Base-by-base conservation (phyloP, 1,140 invertebrate species). In the Delia radicum region DNA sequence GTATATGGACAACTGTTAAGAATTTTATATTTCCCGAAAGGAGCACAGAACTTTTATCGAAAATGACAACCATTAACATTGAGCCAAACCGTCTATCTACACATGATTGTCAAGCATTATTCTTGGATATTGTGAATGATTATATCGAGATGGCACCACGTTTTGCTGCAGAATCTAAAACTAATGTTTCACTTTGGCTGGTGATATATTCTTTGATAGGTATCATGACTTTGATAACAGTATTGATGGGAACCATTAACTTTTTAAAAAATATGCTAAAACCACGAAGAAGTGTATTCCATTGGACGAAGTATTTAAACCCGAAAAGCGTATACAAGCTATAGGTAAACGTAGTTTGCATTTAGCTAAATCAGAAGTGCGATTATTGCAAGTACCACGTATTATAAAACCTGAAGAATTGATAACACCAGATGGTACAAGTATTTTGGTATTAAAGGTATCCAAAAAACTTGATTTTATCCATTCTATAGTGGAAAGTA, bases 21-120 rank as follows among this genome's bases (percentile, higher is more conserved):
- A 48, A 73, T n/a, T 76, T 76, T 42, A 73, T 76, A 6, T 76
- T 76, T 55, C 71, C 71, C 13, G 71, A 65, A 24, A 48, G 37
- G 3, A 29, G 37, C 10, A 76, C 71, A 31, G 71, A 61, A 27
- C 18, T 76, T 28, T 13, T 76, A 2, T 73, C 71, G 0, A 29
- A 76, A 21, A 74, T 74, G 13, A 33, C 74, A 31, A 72, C 75
- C 12, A 69, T 76, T 5, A 62, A 27, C n/a, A 55, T 76, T 18
- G 33, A 74, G 28, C 75, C 75, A 3, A 31, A 74, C 3, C 72
- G 37, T 26, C 42, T 76, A 8, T 55, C 62, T 1, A 1, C 33
- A 6, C 37, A 46, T 6, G 75, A 76, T 26, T 76, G 75, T 37
- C 27, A 74, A 24, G 26, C 37, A 29, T 26, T 76, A 15, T 69